Base-by-base conservation (phyloP, 2,113 vertebrate genomes). In the Eulemur macaco region DNA sequence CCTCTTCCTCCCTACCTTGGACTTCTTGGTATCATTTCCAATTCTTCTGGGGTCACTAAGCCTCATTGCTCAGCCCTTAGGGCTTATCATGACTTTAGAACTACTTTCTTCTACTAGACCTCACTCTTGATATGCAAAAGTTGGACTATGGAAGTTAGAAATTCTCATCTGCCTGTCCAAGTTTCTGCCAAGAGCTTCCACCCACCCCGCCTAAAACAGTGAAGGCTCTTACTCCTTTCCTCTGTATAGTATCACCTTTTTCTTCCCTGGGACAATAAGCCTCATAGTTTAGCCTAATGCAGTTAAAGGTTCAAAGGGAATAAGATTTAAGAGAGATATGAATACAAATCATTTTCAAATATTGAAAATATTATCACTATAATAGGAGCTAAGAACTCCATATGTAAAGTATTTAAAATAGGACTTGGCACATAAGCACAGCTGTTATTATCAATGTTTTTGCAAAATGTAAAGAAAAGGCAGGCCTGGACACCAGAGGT, bases 261-360 rank as follows among this genome's bases (percentile, higher is more conserved):
- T 77, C 31, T 84, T 86, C 13, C 52, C 37, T 69, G 71, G 4
- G 8, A 27, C 42, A 84, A 56, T 23, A 34, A 82, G 13, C 66
- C 3, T 85, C 15, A 37, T 4, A 9, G 8, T 56, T 93, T 85
- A 71, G 34, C 39, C 1, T 42, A 37, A 31, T 20, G n/a, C 34
- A 20, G 39, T 88, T 78, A 29, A 66, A 88, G 52, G 15, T 58
- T 80, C 80, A 83, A 92, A 63, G 21, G 2, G 42, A 94, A 11
- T 58, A 83, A 63, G 31, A 54, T 54, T 63, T 92, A 60, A 93
- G 42, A 21, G 20, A 93, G 5, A 74, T 64, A 69, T 95, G 4
- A 54, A 45, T 60, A 68, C 34, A 54, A 95, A 45, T 90, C 47
- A 82, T 63, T 94, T 96, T 95, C 64, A 74, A 54, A 58, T 81